Evolutionary conservation across 2,113 vertebrate genomes (phyloP).

Genomic region (Pavo muticus): DNA sequence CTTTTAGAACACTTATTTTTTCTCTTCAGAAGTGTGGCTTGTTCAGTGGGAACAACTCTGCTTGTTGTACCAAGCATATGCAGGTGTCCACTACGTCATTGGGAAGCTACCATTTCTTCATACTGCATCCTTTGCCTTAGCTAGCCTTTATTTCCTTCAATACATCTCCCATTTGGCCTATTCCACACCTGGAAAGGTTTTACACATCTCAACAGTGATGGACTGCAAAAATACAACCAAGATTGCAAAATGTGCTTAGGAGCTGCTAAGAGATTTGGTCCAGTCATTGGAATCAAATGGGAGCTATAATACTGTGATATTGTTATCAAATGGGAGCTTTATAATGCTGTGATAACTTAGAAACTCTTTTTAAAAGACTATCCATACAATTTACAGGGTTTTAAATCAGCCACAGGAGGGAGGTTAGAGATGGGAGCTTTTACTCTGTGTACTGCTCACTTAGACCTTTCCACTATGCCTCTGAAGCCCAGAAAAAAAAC

Average conservation of each 20-base stretch:
- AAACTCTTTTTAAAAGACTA: rapidly evolving
- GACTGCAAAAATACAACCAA: not conserved
- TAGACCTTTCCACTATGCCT: not conserved
- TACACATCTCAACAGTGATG: not conserved
- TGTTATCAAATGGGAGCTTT: not conserved
- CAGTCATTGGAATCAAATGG: not conserved
- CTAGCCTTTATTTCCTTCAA: not conserved
- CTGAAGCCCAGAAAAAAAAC: not conserved
- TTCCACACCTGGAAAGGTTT: not conserved
- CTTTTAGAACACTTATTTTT: not conserved
- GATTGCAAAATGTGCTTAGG: not conserved
- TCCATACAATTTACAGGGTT: not conserved
- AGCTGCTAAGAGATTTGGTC: not conserved
- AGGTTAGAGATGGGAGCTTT: not conserved
- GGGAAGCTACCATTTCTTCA: not conserved
- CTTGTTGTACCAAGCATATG: not conserved
- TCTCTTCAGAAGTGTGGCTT: not conserved
- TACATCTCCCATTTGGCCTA: not conserved
- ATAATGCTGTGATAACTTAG: not conserved
- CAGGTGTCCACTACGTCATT: not conserved
- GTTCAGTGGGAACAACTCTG: not conserved
- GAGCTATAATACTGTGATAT: not conserved
- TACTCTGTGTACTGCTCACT: not conserved
- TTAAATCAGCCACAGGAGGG: not conserved
- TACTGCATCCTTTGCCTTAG: not conserved